Percentiles rank a stretch among this genome's conserved stretches.
Evolutionary conservation across 2,888 invertebrate genomes (phyloP).

Genomic region (Ariolimax columbianus): DNA sequence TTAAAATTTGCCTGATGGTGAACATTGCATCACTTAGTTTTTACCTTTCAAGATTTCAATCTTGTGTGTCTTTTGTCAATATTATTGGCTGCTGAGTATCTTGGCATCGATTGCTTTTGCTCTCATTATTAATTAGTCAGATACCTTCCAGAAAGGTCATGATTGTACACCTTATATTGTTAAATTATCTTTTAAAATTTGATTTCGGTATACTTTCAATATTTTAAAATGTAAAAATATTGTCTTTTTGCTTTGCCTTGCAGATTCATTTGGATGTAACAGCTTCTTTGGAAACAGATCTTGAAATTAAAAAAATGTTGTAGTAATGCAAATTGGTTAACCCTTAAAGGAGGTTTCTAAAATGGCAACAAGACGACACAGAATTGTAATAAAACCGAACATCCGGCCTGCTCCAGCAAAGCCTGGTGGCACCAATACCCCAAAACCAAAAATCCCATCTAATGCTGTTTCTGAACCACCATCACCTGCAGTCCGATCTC

Average conservation of each 20-base stretch:
- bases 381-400: slow-evolving; percentile 49
- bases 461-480: neutral
- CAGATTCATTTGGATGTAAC: neutral
- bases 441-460: slow-evolving; percentile 13
- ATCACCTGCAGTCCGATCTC: neutral
- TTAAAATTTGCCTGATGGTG: too few species aligned
- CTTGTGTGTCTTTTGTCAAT: too few species aligned
- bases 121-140: too few species aligned
- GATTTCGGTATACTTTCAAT: too few species aligned
- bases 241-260: neutral
- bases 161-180: too few species aligned
- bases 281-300: neutral
- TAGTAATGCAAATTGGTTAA: neutral
- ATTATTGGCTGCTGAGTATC: too few species aligned
- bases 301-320: neutral
- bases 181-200: too few species aligned
- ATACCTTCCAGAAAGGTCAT: too few species aligned
- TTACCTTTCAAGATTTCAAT: too few species aligned
- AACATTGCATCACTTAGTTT: too few species aligned
- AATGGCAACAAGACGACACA: slow-evolving; percentile 39
- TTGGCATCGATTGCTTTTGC: too few species aligned
- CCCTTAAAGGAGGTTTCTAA: neutral
- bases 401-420: slow-evolving; percentile 31
- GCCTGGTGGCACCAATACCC: neutral
- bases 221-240: too few species aligned